These are phyloP conservation scores for Pavo muticus DNA, from an alignment of 2,113 vertebrate species.

Conservation along the genomic window DNA sequence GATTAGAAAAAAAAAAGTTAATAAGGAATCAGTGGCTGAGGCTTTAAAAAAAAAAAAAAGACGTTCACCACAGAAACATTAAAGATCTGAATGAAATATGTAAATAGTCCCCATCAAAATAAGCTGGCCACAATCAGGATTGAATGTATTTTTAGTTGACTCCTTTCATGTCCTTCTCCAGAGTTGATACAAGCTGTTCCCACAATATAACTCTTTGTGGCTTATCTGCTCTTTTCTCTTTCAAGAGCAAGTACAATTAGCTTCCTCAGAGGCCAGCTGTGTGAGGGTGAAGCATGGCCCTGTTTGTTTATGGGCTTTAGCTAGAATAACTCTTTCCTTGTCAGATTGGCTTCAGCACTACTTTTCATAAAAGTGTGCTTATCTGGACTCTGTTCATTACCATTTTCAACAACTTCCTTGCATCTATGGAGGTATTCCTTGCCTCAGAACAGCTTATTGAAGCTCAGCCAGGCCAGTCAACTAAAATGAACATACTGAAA, in stretches of 20 bases:
- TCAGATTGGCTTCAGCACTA: neutral
- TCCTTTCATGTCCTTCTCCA: constrained; percentile 46
- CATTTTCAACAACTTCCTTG: neutral
- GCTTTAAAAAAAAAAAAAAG: neutral
- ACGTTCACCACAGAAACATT: neutral
- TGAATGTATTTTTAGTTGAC: constrained; percentile 3
- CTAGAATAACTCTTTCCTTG: neutral
- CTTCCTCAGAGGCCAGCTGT: constrained; percentile 27
- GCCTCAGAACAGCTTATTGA: neutral
- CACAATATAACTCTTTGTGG: constrained; percentile 25
- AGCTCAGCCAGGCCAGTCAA: neutral
- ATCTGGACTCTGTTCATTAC: neutral
- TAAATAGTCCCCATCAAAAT: constrained; percentile 26
- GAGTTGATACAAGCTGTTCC: constrained; percentile 7
- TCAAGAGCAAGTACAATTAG: constrained; percentile 7
- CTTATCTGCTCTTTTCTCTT: constrained; percentile 36
- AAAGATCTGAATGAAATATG: constrained; percentile 17
- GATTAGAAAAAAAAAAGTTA: neutral
- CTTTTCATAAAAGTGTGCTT: neutral
- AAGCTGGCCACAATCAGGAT: neutral
- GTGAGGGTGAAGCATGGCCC: neutral
- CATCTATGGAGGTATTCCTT: neutral
- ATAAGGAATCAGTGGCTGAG: neutral
- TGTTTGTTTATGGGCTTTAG: neutral
- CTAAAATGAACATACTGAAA: neutral